Evolutionary conservation across 2,888 invertebrate species (phyloP).

Genomic region (Autographa gamma): DNA sequence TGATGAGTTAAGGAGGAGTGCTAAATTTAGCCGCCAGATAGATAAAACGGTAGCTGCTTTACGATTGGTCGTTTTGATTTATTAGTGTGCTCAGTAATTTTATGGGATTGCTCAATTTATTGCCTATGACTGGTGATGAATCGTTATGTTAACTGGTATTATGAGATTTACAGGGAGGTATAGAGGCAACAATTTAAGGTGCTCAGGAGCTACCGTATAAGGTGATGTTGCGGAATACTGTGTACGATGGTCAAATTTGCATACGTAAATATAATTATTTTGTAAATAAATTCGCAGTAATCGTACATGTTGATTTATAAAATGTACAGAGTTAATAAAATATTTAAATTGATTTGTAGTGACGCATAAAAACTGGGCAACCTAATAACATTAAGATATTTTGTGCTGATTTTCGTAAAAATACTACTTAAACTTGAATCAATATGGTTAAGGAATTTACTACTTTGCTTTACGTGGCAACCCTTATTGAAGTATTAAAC

Average conservation of each 20-base stretch:
- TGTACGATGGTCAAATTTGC: background rate
- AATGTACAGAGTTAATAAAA: too few relatives aligned
- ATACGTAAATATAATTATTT: background rate
- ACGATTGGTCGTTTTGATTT: conserved; percentile 43
- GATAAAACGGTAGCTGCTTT: conserved; percentile 54
- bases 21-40: conserved; percentile 47
- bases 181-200: background rate
- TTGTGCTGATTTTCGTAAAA: too few relatives aligned
- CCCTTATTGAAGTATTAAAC: conserved; percentile 78
- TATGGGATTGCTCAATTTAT: conserved; percentile 40
- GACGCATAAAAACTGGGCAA: too few relatives aligned
- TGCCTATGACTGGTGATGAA: conserved; percentile 18
- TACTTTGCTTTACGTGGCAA: conserved; percentile 55
- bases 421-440: too few relatives aligned
- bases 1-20: conserved; percentile 57
- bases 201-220: background rate
- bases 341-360: too few relatives aligned
- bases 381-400: too few relatives aligned
- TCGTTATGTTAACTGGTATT: conserved; percentile 26
- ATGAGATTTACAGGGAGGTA: conserved; percentile 13
- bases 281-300: background rate
- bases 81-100: conserved; percentile 29
- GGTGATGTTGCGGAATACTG: background rate
- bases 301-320: too few relatives aligned
- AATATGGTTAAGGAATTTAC: background rate